Percentiles rank a stretch among this genome's conserved stretches.
Evolutionary conservation across 2,888 invertebrate species (phyloP).

Genomic region (Yponomeuta sedellus): DNA sequence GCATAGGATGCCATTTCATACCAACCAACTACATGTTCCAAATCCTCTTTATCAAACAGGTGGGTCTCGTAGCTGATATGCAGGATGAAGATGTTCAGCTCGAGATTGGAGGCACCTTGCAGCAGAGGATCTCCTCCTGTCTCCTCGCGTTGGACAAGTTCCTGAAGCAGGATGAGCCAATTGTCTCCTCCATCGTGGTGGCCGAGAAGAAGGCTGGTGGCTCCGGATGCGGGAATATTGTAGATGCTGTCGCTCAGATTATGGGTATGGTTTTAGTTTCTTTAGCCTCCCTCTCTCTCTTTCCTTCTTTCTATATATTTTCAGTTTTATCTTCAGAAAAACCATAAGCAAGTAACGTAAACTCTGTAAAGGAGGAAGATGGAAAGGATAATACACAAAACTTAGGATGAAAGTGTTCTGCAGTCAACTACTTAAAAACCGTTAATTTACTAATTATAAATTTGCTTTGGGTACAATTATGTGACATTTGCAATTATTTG

Average conservation of each 20-base stretch:
- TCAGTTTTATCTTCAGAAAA: no score
- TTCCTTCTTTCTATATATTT: no score
- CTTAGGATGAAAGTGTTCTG: no score
- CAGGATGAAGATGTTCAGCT: constrained; percentile 81
- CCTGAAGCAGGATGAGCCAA: constrained; percentile 80
- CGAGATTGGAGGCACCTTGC: constrained; percentile 87
- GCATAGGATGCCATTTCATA: not conserved
- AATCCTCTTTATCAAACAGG: constrained; percentile 38
- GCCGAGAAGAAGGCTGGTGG: constrained; percentile 85
- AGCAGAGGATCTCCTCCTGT: constrained; percentile 90
- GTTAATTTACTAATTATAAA: no score
- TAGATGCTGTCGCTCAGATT: constrained; percentile 83
- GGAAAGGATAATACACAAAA: not conserved
- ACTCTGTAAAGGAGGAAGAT: no score
- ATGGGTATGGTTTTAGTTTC: constrained; percentile 61
- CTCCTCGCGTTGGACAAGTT: constrained; percentile 84
- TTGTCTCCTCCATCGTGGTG: constrained; percentile 90
- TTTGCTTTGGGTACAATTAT: no score
- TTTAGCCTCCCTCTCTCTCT: no score
- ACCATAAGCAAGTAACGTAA: no score
- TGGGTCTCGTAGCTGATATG: constrained; percentile 88
- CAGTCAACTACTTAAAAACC: no score
- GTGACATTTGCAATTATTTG: no score
- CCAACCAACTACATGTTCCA: not conserved
- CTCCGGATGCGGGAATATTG: constrained; percentile 79